Base-by-base conservation (phyloP, 2,797 vertebrate species). In the Toxotes lorentzi region DNA sequence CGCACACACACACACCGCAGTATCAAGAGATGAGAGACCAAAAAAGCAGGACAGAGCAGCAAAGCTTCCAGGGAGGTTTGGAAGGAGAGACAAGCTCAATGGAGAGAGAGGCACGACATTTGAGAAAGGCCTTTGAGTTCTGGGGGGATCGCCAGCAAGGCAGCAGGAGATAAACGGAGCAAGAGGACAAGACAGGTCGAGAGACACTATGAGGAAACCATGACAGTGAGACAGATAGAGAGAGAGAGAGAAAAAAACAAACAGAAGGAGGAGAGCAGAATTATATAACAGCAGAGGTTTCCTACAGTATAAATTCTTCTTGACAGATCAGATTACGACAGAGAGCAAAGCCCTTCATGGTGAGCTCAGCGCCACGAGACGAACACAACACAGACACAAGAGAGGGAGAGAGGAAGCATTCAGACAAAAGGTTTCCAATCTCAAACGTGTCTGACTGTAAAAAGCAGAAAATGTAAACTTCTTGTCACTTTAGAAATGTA, bases 391-490 rank as follows among this genome's bases (percentile, higher is more conserved):
- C 86, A 40, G 78, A 92, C 84, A 87, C 59, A n/a, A 88, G 79
- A 78, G 73, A 81, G 53, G 68, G 63, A 71, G 72, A 82, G 76
- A 85, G 83, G 76, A 86, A 91, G 87, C 88, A 77, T 86, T 82
- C 84, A 62, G 68, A 90, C 81, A 83, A 84, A 64, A 88, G 71
- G 74, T 73, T 71, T 87, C 79, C 54, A 77, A 67, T 82, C 80
- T 77, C 70, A 83, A 89, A 91, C 86, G 71, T 86, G 77, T 91
- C 84, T 85, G 9, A 61, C 86, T 86, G 90, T 87, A 91, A 91
- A 92, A 94, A 93, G 92, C 93, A 91, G 91, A 93, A 93, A 92
- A 92, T 95, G 93, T 94, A 93, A 94, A 95, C 92, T 81, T 89
- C 73, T 89, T 88, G 87, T 89, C 83, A 75, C 62, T 78, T 91